A percentile compares a stretch with the other conserved stretches of the same genome.
These are phyloP conservation scores for Euborellia annulipes DNA, from an alignment of 1,140 invertebrate species.

Conservation along the genomic window DNA sequence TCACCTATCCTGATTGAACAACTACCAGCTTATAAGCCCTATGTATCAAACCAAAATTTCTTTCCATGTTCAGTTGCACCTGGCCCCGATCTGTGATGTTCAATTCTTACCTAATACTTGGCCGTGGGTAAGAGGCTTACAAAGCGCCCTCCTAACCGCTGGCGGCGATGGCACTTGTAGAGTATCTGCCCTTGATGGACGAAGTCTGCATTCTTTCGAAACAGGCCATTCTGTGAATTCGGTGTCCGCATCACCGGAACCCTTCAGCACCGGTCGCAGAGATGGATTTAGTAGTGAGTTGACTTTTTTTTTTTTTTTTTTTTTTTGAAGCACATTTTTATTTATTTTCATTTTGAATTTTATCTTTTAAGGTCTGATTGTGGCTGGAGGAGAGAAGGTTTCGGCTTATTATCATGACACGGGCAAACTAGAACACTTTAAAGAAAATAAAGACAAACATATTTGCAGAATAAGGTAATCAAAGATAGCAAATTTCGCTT, in stretches of 20 bases:
- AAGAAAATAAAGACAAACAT: slow-evolving; percentile 28
- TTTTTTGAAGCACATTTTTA: too few relatives aligned
- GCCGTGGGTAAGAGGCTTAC: slow-evolving; percentile 29
- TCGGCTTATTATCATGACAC: slow-evolving; percentile 32
- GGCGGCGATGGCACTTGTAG: slow-evolving; percentile 31
- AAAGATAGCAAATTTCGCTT: neutral
- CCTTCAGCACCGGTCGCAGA: slow-evolving; percentile 25
- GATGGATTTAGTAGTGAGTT: slow-evolving; percentile 32
- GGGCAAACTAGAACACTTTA: slow-evolving; percentile 29
- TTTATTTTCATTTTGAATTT: neutral
- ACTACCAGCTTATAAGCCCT: too few relatives aligned
- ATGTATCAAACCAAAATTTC: too few relatives aligned
- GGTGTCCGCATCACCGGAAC: slow-evolving; percentile 32
- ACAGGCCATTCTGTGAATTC: slow-evolving; percentile 31
- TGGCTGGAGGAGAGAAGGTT: slow-evolving; percentile 32
- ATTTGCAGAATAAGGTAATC: slow-evolving; percentile 31
- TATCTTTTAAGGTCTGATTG: slow-evolving; percentile 26
- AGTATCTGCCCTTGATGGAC: slow-evolving; percentile 30
- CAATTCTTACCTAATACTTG: slow-evolving; percentile 31
- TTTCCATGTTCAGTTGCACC: slow-evolving; percentile 28
- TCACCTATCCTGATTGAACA: too few relatives aligned
- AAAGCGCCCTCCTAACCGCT: slow-evolving; percentile 28
- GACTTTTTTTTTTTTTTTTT: too few relatives aligned
- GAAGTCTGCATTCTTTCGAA: slow-evolving; percentile 29
- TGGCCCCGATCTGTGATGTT: slow-evolving; percentile 30